Percentiles rank a stretch among this genome's conserved stretches.
Conservation (phyloP, 2,888 invertebrate genomes). For the Andrena fulva region DNA sequence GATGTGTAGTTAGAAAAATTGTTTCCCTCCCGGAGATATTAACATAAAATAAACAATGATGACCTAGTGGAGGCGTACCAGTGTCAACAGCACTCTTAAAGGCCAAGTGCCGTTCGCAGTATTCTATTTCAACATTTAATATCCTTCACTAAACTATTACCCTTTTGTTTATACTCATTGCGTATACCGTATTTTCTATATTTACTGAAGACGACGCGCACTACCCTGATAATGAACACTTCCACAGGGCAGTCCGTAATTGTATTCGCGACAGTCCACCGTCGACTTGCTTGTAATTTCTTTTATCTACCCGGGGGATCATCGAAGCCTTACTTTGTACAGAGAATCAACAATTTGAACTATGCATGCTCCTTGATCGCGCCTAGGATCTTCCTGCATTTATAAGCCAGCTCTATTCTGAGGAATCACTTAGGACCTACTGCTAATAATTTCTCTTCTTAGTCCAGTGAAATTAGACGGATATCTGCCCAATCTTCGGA, state of each 20-base stretch:
- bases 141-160: constrained; percentile 10
- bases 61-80: constrained; percentile 42
- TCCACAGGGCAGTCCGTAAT: neutral
- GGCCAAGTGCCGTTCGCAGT: neutral
- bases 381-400: neutral
- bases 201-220: constrained; percentile 4
- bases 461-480: no score
- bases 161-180: neutral
- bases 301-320: constrained; percentile 27
- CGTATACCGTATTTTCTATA: neutral
- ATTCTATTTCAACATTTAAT: constrained; percentile 7
- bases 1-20: constrained; percentile 29
- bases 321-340: neutral
- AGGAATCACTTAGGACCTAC: neutral
- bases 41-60: constrained; percentile 47
- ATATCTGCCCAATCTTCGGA: no score
- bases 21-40: constrained; percentile 20
- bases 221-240: constrained; percentile 13
- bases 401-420: neutral
- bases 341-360: constrained; percentile 7
- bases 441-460: neutral
- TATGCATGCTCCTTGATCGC: neutral
- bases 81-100: constrained; percentile 10
- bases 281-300: constrained; percentile 12
- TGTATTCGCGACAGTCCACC: constrained; percentile 9